phyloP scores from a whole-genome alignment of 2,113 vertebrate species.

The Mixornis gularis region DNA sequence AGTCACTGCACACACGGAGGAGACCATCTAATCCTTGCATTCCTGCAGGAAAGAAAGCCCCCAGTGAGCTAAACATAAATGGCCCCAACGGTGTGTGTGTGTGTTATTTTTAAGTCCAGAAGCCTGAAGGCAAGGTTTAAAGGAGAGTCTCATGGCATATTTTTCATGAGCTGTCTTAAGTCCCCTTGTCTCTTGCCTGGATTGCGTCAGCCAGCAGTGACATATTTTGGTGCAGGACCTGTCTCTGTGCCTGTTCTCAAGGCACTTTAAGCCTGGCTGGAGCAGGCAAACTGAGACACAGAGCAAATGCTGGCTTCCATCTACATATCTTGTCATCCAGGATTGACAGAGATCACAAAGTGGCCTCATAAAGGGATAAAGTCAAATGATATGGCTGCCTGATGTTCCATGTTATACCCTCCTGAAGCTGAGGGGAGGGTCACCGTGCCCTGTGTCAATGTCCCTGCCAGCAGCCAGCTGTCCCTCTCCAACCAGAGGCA shows the following conservation, averaged over 20 bases:
- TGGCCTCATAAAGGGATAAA: background rate
- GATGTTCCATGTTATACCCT: background rate
- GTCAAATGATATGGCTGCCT: background rate
- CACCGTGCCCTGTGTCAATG: rapidly evolving
- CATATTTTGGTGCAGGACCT: slow-evolving; percentile 31
- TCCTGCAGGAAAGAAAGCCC: slow-evolving; percentile 39
- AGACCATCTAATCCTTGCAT: slow-evolving; percentile 57
- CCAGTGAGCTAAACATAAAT: slow-evolving; percentile 51
- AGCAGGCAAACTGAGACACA: background rate
- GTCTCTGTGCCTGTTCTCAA: background rate
- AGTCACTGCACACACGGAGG: background rate
- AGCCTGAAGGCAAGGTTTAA: slow-evolving; percentile 52
- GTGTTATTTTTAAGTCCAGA: slow-evolving; percentile 58
- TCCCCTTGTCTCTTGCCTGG: slow-evolving; percentile 54
- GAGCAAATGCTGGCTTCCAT: slow-evolving; percentile 50
- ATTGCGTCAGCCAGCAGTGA: slow-evolving; percentile 36
- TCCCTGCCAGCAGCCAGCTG: background rate
- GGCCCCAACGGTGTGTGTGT: background rate
- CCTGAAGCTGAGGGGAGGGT: background rate
- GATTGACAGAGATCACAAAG: slow-evolving; percentile 23
- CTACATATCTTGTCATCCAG: background rate
- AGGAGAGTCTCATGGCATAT: slow-evolving; percentile 19
- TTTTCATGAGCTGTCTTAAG: slow-evolving; percentile 56
- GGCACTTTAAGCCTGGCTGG: background rate
- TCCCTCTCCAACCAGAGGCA: background rate